phyloP scores from a whole-genome alignment of 2,888 invertebrate genomes.

The Drosophila nr. fundita region DNA sequence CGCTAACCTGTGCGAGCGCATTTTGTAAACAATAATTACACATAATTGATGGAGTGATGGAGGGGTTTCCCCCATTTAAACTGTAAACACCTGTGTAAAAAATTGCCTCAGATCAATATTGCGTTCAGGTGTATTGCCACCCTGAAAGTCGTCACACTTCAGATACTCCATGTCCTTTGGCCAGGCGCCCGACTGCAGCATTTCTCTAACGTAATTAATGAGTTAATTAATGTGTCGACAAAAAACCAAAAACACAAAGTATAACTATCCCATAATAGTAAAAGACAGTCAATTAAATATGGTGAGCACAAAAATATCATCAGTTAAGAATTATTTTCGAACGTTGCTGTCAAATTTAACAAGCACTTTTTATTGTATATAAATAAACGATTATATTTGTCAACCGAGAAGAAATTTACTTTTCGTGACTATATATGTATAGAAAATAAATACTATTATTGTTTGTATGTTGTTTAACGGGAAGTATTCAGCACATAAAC shows the following conservation, averaged over 20 bases:
- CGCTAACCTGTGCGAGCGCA: conserved; percentile 85
- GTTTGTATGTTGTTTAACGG: too few relatives aligned
- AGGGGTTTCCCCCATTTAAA: background rate
- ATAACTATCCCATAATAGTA: background rate
- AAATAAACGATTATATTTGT: background rate
- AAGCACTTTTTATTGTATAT: background rate
- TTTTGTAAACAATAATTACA: conserved; percentile 50
- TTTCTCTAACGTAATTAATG: conserved; percentile 86
- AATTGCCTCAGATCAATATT: conserved; percentile 89
- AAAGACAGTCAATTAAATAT: background rate
- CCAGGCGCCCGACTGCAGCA: conserved; percentile 90
- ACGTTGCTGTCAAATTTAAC: background rate
- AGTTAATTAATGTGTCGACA: conserved; percentile 2
- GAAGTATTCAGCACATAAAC: too few relatives aligned
- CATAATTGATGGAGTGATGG: conserved; percentile 31
- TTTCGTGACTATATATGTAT: background rate
- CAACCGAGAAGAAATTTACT: background rate
- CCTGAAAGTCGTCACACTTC: conserved; percentile 92
- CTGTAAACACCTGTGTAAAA: conserved; percentile 87
- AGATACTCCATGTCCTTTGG: conserved; percentile 90
- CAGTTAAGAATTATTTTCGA: background rate
- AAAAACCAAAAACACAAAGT: background rate
- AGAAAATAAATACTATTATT: background rate
- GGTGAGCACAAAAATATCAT: background rate
- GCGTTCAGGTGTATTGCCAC: conserved; percentile 90